phyloP scores from a whole-genome alignment of 2,888 invertebrate species.

The Chrysina gloriosa region DNA sequence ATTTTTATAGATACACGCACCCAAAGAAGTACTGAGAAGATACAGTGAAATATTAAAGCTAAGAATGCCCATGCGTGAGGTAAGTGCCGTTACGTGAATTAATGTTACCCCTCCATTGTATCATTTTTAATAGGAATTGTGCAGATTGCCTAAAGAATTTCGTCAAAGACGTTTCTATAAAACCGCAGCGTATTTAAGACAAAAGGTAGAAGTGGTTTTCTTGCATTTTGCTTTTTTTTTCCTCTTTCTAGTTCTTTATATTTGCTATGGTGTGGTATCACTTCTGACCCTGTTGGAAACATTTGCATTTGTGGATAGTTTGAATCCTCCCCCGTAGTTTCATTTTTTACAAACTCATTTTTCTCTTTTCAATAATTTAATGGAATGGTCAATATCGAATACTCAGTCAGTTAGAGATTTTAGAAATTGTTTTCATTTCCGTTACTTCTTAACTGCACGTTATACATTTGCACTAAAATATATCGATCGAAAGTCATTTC shows the following conservation, averaged over 20 bases:
- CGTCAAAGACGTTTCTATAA: conserved; percentile 72
- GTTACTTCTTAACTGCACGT: too few relatives aligned
- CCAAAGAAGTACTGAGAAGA: conserved; percentile 81
- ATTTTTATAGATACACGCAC: conserved; percentile 84
- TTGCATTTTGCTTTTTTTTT: conserved; percentile 17
- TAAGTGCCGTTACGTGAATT: conserved; percentile 58
- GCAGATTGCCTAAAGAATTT: conserved; percentile 71
- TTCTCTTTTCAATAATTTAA: too few relatives aligned
- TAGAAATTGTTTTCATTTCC: too few relatives aligned
- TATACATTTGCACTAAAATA: too few relatives aligned
- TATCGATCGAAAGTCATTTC: too few relatives aligned
- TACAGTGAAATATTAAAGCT: conserved; percentile 94
- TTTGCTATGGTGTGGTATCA: conserved; percentile 11
- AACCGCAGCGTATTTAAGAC: conserved; percentile 74
- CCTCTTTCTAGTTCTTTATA: neutral
- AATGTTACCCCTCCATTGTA: conserved; percentile 29
- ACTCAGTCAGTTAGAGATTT: too few relatives aligned
- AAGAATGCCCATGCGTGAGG: conserved; percentile 93
- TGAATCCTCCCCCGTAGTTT: too few relatives aligned
- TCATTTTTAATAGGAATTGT: conserved; percentile 70
- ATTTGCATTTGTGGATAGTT: too few relatives aligned
- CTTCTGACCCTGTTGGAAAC: neutral
- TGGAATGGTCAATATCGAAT: too few relatives aligned
- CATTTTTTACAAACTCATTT: too few relatives aligned
- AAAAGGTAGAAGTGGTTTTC: conserved; percentile 67